Percentiles rank a stretch among this genome's conserved stretches.
Conservation (phyloP, 2,888 invertebrate species). For the Diarsia mendica region DNA sequence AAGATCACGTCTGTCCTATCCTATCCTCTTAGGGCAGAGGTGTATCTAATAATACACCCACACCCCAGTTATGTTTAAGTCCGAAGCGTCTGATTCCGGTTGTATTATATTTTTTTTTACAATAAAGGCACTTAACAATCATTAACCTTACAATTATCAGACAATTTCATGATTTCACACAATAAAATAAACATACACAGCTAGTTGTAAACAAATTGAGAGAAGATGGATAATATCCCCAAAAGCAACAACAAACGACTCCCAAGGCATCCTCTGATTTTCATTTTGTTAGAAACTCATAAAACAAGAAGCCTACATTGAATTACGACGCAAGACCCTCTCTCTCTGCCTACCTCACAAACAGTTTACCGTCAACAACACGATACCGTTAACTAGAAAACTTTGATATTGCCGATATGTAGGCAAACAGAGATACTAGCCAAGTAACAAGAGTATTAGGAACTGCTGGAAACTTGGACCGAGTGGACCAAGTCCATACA, state of each 20-base stretch:
- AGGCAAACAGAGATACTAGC: constrained; percentile 55
- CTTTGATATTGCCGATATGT: constrained; percentile 56
- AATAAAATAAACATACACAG: not conserved
- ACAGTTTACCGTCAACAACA: constrained; percentile 58
- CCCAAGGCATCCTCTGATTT: not conserved
- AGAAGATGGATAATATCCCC: not conserved
- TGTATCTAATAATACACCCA: too few relatives aligned
- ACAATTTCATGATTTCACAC: not conserved
- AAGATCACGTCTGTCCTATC: too few relatives aligned
- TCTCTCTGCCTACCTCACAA: constrained; percentile 15
- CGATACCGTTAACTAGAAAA: constrained; percentile 63
- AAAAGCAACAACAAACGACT: not conserved
- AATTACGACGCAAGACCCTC: constrained; percentile 4
- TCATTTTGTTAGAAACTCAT: not conserved
- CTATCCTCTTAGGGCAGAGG: too few relatives aligned
- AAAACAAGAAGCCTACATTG: not conserved
- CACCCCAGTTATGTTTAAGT: too few relatives aligned
- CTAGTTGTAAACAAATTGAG: not conserved
- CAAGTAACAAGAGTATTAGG: constrained; percentile 43
- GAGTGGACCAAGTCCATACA: constrained; percentile 11
- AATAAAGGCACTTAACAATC: not conserved
- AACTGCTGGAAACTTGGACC: constrained; percentile 41
- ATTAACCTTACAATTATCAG: not conserved
- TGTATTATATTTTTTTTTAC: not conserved
- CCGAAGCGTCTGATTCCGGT: not conserved